Conservation (phyloP, 2,797 vertebrate species). For the Spondyliosoma cantharus region DNA sequence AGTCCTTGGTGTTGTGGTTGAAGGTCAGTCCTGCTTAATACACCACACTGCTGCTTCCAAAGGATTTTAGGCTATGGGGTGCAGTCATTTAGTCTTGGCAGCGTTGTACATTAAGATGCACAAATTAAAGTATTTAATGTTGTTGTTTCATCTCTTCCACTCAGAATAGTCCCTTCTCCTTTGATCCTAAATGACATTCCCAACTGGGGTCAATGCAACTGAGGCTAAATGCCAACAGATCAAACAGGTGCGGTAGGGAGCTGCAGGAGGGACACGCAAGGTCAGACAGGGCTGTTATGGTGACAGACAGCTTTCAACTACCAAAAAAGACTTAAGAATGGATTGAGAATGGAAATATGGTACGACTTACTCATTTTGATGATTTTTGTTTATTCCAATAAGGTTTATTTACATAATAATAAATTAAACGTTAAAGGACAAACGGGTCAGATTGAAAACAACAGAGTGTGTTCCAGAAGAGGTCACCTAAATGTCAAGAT, state of each 20-base stretch:
- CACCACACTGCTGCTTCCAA: constrained; percentile 8
- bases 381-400: neutral
- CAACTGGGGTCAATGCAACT: constrained; percentile 38
- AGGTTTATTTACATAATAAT: neutral
- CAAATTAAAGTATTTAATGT: constrained; percentile 31
- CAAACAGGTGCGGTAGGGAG: constrained; percentile 61
- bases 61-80: constrained; percentile 12
- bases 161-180: constrained; percentile 20
- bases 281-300: neutral
- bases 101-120: constrained; percentile 32
- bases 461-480: neutral
- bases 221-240: constrained; percentile 52
- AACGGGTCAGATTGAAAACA: neutral
- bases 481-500: constrained; percentile 27
- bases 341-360: neutral
- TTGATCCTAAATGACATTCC: constrained; percentile 41
- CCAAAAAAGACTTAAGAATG: neutral
- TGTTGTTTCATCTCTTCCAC: constrained; percentile 20
- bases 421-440: neutral
- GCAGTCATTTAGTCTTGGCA: constrained; percentile 33
- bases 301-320: neutral
- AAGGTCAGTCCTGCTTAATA: constrained; percentile 43
- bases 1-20: neutral
- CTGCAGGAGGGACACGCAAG: constrained; percentile 42
- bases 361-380: neutral